phyloP scores from a whole-genome alignment of 2,888 invertebrate genomes.

The Harpalus rufipes region DNA sequence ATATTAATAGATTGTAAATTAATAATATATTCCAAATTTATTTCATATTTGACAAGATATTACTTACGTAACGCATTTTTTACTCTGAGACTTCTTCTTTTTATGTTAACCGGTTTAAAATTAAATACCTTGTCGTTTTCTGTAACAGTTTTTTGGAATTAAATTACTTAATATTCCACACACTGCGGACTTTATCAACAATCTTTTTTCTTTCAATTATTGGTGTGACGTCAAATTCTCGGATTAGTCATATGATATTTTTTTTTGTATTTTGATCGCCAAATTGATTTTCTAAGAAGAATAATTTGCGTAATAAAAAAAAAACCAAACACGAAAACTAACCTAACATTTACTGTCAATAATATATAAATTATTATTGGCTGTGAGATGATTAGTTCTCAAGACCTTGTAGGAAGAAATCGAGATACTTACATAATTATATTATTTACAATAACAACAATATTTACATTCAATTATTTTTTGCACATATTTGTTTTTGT shows the following conservation, averaged over 20 bases:
- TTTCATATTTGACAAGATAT: background rate
- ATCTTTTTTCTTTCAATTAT: background rate
- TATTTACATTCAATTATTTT: background rate
- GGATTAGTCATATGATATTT: conserved; percentile 36
- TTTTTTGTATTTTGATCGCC: background rate
- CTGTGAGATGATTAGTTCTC: background rate
- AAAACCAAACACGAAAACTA: conserved; percentile 4
- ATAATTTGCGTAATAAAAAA: background rate
- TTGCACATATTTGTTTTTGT: background rate
- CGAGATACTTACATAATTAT: background rate
- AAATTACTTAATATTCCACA: conserved; percentile 21
- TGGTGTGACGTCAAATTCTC: conserved; percentile 35
- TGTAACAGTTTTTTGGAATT: conserved; percentile 48
- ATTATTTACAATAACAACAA: conserved; percentile 23
- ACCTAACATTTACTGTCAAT: background rate
- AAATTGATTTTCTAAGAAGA: conserved; percentile 21
- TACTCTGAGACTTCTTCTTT: conserved; percentile 34
- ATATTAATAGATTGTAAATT: background rate
- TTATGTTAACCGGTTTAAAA: conserved; percentile 34
- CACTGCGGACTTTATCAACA: conserved; percentile 1
- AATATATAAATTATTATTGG: conserved; percentile 3
- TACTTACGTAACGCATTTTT: conserved; percentile 42
- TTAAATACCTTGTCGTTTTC: conserved; percentile 37
- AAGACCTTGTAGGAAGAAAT: conserved; percentile 19
- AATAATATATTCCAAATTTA: conserved; percentile 49